Base-by-base conservation (phyloP, 1,140 invertebrate genomes). In the Camponotus vicinus region DNA sequence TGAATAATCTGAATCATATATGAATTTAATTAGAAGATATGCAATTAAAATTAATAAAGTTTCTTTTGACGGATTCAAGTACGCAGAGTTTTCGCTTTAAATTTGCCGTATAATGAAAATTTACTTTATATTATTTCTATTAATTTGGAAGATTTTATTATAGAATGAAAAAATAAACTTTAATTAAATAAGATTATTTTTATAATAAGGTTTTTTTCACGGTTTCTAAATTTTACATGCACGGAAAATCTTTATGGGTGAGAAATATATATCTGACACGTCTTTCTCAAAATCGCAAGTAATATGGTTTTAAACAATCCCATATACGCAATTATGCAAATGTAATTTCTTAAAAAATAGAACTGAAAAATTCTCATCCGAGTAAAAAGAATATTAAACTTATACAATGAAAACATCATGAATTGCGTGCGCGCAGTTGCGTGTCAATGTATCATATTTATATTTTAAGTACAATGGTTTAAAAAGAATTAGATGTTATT, bases 281-380 rank as follows among this genome's bases (percentile, higher is more conserved):
- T 11, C 11, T 45, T 13, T 45, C 9, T 59, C 37, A 32, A 61
- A 27, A 27, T 70, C 27, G 27, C n/a, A 32, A 59, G 66, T 69
- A 37, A 9, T 45, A 61, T n/a, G 40, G 27, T 18, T 82, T 71
- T 40, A 61, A 8, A 45, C 21, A 42, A 32, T 37, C 59, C 11
- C 27, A 64, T 57, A 61, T 59, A 45, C 21, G n/a, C 40, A 73
- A 45, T 82, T 82, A 42, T 70, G 27, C 67, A 45, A 61, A 45
- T 27, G 34, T 57, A 79, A 15, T 63, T 49, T 15, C 42, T 18
- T 27, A 27, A 27, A 15, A 21, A 80, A 80, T 69, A 45, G 27
- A 8, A 21, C 34, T 15, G n/a, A 0, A 40, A 34, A 42, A 79
- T 69, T 69, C 27, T 27, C 15, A 27, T 45, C 11, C 18, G 34